Evolutionary conservation across 2,113 vertebrate genomes (phyloP), one percentile per base, ranked within the genome.

Genomic region (Anseranas semipalmata): DNA sequence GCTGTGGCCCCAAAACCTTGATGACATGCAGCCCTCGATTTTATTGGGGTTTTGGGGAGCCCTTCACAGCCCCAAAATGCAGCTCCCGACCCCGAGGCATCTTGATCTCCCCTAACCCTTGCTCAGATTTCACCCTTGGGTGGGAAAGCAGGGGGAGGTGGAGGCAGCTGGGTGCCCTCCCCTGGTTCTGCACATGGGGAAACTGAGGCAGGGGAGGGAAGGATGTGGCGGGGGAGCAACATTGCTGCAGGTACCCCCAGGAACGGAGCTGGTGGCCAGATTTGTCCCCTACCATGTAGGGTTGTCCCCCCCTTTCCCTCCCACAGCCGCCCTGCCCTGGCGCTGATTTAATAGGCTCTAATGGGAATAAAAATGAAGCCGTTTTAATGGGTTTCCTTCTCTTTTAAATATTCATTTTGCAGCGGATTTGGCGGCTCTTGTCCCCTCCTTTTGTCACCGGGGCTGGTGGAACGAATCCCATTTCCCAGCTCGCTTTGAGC

Each of bases 341-440:
- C 30, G 2, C 21, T 87, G 75, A 45, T 94, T 93, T 91, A 91
- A 83, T 79, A 84, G 63, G 41, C 90, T 82, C 59, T 72, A 60
- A 83, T 85, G 88, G 74, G 84, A 84, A 91, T 65, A 41, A 70
- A 84, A 91, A 33, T 35, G 85, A 28, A 58, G 70, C 67, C 8
- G 16, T 9, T 85, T 85, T 87, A 90, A 96, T 81, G 89, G 65
- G 33, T 74, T 95, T 60, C 65, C 55, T 39, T 17, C 89, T 59
- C 85, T 77, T 91, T 92, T 87, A 68, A 79, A 82, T 56, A 81
- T 92, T 90, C 89, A 78, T 93, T 94, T 87, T 52, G 56, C 63
- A 81, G 63, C 13, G 8, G 53, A 55, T 48, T 33, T 43, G 72
- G 70, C 37, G 10, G 35, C 22, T 56, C 6, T 22, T 59, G 4